These are phyloP conservation scores for Acanthaster planci DNA, from an alignment of 35 echinoderm and acorn worm genomes.

Conservation along the genomic window DNA sequence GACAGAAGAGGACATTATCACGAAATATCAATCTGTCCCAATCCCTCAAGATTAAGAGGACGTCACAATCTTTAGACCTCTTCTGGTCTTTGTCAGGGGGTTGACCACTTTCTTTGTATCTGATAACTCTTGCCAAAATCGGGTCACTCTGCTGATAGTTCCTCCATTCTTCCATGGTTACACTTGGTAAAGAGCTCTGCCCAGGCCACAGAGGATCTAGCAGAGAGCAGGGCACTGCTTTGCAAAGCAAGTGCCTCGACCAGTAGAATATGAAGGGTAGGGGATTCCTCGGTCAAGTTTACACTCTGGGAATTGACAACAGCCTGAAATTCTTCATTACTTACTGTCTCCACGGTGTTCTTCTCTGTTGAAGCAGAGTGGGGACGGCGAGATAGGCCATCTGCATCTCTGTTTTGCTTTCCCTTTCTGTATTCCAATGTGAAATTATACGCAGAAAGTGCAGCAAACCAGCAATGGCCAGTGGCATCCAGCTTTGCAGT, in stretches of 20 bases:
- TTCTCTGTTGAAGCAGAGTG: background rate
- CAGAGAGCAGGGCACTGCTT: background rate
- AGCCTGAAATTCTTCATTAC: background rate
- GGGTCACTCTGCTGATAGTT: too few relatives aligned
- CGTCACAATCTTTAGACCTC: background rate
- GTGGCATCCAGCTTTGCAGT: conserved; percentile 41
- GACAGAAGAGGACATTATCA: background rate
- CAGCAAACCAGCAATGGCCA: conserved; percentile 54
- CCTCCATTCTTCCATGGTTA: background rate
- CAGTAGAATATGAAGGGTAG: too few relatives aligned
- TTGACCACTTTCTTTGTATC: too few relatives aligned
- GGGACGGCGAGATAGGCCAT: conserved; percentile 26
- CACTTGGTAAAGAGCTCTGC: background rate
- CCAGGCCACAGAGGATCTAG: background rate
- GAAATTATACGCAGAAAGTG: too few relatives aligned
- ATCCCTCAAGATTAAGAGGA: background rate
- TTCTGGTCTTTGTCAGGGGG: too few relatives aligned
- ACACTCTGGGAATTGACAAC: background rate
- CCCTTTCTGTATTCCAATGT: conserved; percentile 33
- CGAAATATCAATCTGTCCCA: background rate
- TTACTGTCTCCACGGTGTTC: background rate
- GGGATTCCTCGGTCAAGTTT: background rate
- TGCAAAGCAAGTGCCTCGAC: background rate
- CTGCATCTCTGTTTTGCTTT: conserved; percentile 11
- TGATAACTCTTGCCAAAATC: too few relatives aligned